Evolutionary conservation across 2,797 vertebrate species (phyloP).

Genomic region (Chaetophractus vellerosus): DNA sequence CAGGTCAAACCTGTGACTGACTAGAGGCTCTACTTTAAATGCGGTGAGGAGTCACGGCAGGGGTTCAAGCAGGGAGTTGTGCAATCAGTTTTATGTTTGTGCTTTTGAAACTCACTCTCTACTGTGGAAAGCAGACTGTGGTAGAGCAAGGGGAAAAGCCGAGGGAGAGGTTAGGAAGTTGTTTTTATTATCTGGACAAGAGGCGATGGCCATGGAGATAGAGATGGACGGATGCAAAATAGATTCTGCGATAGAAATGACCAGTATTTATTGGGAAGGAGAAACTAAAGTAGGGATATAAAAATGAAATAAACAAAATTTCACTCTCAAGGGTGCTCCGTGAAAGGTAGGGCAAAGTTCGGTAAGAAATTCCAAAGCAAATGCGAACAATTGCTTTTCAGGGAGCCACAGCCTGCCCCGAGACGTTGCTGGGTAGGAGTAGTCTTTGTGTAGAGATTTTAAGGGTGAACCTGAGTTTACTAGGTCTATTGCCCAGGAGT

Average conservation of each 20-base stretch:
- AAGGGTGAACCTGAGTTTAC: background rate
- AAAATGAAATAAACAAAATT: slow-evolving; percentile 38
- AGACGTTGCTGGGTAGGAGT: background rate
- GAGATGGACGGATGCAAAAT: background rate
- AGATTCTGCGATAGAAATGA: background rate
- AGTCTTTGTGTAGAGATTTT: too few species aligned
- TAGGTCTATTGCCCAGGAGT: background rate
- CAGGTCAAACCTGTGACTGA: too few species aligned
- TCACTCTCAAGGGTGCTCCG: background rate
- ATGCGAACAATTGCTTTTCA: background rate
- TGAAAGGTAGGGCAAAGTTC: background rate
- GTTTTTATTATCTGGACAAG: background rate
- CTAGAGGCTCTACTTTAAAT: background rate
- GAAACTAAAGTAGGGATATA: background rate
- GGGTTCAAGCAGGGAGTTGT: background rate
- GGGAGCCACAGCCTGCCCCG: background rate
- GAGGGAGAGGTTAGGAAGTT: background rate
- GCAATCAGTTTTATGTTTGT: background rate
- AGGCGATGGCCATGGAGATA: background rate
- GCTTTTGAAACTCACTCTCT: background rate
- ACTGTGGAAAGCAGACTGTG: background rate
- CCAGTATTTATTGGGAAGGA: background rate
- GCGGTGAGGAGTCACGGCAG: background rate
- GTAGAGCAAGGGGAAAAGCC: slow-evolving; percentile 17
- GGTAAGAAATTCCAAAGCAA: background rate